phyloP scores from a whole-genome alignment of 2,113 vertebrate species.

The Panthera tigris region DNA sequence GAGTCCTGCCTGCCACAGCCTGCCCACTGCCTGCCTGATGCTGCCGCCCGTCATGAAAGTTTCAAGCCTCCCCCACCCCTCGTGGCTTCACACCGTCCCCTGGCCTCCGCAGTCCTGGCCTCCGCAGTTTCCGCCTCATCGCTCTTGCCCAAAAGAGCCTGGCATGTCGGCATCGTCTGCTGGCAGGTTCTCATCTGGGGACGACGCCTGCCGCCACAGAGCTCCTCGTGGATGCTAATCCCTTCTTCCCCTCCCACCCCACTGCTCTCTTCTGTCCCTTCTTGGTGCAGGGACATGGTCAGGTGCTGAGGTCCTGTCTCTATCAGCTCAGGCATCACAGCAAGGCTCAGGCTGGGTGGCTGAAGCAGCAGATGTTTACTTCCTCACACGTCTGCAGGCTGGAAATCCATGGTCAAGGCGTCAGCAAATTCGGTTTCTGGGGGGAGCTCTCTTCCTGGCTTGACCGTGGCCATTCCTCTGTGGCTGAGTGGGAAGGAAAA shows the following conservation, averaged over 20 bases:
- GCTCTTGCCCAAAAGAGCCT: not conserved
- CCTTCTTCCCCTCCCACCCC: not conserved
- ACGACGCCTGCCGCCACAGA: accelerated
- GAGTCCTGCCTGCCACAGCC: not conserved
- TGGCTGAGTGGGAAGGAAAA: accelerated
- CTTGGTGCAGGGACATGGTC: not conserved
- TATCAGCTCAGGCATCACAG: not conserved
- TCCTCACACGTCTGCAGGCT: not conserved
- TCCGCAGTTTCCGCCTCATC: not conserved
- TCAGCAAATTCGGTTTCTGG: not conserved
- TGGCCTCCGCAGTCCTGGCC: not conserved
- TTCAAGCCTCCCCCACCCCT: not conserved
- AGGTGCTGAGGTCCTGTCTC: not conserved
- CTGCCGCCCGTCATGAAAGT: accelerated
- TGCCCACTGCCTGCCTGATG: accelerated
- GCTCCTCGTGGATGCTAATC: accelerated
- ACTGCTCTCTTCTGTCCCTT: not conserved
- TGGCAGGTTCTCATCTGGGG: not conserved
- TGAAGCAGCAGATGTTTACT: not conserved
- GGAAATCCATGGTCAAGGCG: not conserved
- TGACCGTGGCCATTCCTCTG: not conserved
- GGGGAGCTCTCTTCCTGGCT: not conserved
- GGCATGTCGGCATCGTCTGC: not conserved
- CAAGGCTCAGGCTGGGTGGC: not conserved
- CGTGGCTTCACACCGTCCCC: not conserved